Conservation (phyloP, 2,113 vertebrate species). For the Trogon surrucura region DNA sequence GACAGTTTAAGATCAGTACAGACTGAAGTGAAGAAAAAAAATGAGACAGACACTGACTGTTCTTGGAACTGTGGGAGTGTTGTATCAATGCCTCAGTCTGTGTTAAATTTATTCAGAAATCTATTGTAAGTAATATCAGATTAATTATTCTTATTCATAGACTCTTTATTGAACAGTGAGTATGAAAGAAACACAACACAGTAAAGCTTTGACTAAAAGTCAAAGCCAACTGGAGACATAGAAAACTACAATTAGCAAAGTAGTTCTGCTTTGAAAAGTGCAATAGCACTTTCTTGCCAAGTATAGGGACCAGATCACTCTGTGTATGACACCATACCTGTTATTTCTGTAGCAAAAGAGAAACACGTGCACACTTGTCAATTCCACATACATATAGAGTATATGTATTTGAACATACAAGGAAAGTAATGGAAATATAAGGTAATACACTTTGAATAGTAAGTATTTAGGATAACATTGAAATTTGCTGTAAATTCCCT, state of each 20-base stretch:
- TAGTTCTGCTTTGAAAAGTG: neutral
- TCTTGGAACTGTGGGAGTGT: neutral
- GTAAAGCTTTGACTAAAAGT: constrained; percentile 3
- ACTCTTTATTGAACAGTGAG: neutral
- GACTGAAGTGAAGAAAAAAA: neutral
- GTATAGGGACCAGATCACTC: neutral
- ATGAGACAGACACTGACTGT: neutral
- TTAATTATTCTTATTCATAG: neutral
- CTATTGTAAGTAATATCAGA: neutral
- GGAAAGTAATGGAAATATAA: neutral
- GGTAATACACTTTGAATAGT: neutral
- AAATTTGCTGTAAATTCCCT: neutral
- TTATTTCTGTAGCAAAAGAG: neutral
- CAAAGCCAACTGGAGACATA: neutral
- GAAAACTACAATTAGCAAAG: neutral
- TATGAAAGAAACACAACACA: neutral
- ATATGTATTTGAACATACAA: neutral
- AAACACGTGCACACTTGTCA: neutral
- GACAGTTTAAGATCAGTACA: neutral
- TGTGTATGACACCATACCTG: neutral
- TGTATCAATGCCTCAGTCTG: neutral
- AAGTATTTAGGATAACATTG: neutral
- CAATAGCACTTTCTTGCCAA: neutral
- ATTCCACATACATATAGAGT: neutral
- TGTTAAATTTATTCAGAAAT: neutral